Conservation (phyloP, 2,113 vertebrate genomes). For the Nothobranchius kuhntae region DNA sequence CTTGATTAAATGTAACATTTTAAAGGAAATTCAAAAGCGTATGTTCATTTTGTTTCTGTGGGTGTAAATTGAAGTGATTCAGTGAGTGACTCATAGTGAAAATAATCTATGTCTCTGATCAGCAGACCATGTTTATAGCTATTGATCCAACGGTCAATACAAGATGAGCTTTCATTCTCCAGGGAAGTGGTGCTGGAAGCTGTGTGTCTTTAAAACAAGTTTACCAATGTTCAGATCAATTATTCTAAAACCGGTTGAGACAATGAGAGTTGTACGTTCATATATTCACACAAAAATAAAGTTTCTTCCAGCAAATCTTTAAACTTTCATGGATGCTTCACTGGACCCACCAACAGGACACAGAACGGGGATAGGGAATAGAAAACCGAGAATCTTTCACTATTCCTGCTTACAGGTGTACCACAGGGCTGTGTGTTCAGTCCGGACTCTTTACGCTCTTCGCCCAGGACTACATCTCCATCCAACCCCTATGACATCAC, state of each 20-base stretch:
- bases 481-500: no score
- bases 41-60: not conserved
- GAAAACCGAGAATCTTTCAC: no score
- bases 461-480: no score
- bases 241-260: not conserved
- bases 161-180: constrained; percentile 33
- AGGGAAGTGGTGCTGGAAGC: not conserved
- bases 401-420: no score
- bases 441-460: no score
- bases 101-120: constrained; percentile 48
- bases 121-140: constrained; percentile 37
- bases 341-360: no score
- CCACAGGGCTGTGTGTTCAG: no score
- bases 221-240: constrained; percentile 41
- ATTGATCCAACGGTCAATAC: constrained; percentile 41
- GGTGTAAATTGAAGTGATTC: constrained; percentile 17
- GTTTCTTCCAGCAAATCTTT: no score
- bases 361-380: no score
- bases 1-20: constrained; percentile 3
- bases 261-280: not conserved
- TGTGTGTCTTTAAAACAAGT: constrained; percentile 17
- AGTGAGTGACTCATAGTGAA: constrained; percentile 21
- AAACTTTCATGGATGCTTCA: no score
- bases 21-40: not conserved
- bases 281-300: not conserved